These are phyloP conservation scores for Lepidochitona cinerea DNA, from an alignment of 2,888 invertebrate genomes.

Conservation along the genomic window DNA sequence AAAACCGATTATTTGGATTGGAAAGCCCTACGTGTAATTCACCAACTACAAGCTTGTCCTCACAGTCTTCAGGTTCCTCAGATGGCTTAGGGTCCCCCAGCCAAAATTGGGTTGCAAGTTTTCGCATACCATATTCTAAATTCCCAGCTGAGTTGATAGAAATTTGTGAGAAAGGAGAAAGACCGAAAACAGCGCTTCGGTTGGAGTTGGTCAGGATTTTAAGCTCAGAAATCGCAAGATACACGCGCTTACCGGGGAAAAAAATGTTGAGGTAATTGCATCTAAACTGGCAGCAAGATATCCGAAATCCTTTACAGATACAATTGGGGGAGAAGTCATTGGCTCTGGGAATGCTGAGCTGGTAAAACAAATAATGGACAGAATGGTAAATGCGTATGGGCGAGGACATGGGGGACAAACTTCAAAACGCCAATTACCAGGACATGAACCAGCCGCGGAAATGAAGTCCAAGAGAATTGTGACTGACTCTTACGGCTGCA, in stretches of 20 bases:
- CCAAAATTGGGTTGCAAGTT: background rate
- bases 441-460: background rate
- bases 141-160: background rate
- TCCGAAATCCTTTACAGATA: background rate
- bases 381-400: background rate
- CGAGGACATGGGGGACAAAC: background rate
- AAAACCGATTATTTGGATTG: background rate
- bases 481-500: background rate
- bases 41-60: background rate
- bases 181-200: background rate
- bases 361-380: background rate
- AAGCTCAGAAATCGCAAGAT: background rate
- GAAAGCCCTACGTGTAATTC: background rate
- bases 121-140: background rate
- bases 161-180: background rate
- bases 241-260: background rate
- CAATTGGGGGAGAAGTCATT: background rate
- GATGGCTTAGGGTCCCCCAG: background rate
- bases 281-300: background rate
- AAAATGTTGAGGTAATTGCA: background rate
- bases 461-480: background rate
- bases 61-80: background rate
- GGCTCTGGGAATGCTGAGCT: background rate
- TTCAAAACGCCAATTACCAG: background rate
- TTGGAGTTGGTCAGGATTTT: slow-evolving; percentile 3